Evolutionary conservation across 2,113 vertebrate species (phyloP).

Genomic region (Addax nasomaculatus): DNA sequence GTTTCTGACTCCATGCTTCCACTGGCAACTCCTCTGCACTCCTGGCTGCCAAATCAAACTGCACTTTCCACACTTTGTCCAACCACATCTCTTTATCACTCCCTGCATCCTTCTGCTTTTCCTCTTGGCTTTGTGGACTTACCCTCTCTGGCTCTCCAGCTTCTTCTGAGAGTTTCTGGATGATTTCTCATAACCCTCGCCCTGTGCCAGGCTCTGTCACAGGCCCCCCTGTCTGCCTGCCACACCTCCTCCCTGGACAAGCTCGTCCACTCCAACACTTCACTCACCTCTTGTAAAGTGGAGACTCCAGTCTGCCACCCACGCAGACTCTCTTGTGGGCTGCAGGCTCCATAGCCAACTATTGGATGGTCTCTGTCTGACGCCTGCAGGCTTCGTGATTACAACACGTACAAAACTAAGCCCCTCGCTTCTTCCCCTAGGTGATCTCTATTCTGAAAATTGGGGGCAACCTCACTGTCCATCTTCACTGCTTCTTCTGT

Average conservation of each 20-base stretch:
- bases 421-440: neutral
- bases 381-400: neutral
- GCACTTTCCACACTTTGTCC: neutral
- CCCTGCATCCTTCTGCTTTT: neutral
- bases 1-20: neutral
- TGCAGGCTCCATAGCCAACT: neutral
- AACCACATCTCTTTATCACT: accelerated
- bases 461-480: accelerated
- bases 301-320: neutral
- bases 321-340: neutral
- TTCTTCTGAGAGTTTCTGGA: neutral
- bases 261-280: accelerated
- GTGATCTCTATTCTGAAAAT: neutral
- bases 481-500: neutral
- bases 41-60: neutral
- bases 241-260: neutral
- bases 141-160: neutral
- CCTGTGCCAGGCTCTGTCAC: neutral
- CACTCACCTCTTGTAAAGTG: neutral
- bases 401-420: neutral
- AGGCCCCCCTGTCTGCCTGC: neutral
- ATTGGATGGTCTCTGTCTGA: neutral
- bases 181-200: too few species aligned
- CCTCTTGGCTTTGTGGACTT: neutral
- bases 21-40: neutral